phyloP scores from a whole-genome alignment of 2,797 vertebrate genomes.

The Orientallactaga sibirica region DNA sequence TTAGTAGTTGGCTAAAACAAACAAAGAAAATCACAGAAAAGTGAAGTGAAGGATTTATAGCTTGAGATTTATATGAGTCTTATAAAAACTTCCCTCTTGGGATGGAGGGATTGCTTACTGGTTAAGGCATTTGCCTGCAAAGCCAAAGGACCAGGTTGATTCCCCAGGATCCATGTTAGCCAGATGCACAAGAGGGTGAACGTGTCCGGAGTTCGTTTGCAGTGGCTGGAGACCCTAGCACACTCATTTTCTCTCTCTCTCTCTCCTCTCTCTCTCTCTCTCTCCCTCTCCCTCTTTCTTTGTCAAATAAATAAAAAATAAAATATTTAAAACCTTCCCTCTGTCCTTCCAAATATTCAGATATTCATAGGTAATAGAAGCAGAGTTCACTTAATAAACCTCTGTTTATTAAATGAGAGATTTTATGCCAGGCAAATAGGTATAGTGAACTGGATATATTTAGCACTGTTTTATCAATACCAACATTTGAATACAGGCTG shows the following conservation, averaged over 20 bases:
- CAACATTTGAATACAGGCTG: conserved; percentile 63
- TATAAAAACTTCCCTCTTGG: background rate
- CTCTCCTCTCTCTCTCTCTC: too few relatives aligned
- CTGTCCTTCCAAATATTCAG: conserved; percentile 14
- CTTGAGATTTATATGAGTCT: background rate
- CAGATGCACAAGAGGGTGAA: too few relatives aligned
- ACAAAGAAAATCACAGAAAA: background rate
- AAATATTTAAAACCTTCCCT: background rate
- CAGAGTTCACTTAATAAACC: background rate
- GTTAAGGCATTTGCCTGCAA: too few relatives aligned
- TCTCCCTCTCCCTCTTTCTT: too few relatives aligned
- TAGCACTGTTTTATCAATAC: conserved; percentile 57
- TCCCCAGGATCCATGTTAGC: too few relatives aligned
- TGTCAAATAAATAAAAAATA: too few relatives aligned
- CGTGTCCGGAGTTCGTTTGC: too few relatives aligned
- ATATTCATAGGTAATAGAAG: background rate
- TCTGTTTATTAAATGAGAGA: background rate
- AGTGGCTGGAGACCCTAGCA: too few relatives aligned
- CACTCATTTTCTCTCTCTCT: too few relatives aligned
- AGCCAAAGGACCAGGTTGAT: too few relatives aligned
- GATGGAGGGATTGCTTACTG: too few relatives aligned
- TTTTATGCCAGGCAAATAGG: background rate
- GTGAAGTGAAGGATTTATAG: background rate
- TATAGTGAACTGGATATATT: conserved; percentile 28
- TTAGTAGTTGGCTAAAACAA: conserved; percentile 39